Conservation (phyloP, 2,888 invertebrate genomes). For the Agriotes lineatus region DNA sequence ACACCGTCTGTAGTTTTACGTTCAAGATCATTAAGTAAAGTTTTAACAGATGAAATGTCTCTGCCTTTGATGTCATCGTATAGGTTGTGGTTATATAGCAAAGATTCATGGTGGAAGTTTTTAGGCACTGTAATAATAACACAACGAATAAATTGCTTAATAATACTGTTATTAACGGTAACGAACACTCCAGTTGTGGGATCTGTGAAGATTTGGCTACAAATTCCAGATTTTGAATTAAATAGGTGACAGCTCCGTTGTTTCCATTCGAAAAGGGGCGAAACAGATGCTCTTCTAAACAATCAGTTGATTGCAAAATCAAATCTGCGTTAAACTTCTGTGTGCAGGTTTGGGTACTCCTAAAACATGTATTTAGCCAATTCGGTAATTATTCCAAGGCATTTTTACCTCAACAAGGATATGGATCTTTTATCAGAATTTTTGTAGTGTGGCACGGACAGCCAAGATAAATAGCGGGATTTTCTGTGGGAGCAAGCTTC, state of each 20-base stretch:
- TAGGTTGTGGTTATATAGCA: constrained; percentile 38
- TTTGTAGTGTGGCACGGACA: constrained; percentile 44
- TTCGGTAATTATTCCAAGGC: not conserved
- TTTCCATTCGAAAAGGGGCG: constrained; percentile 51
- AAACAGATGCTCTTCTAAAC: constrained; percentile 49
- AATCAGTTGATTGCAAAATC: constrained; percentile 39
- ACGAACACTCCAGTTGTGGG: not conserved
- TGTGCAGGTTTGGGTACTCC: constrained; percentile 46
- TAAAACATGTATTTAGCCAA: constrained; percentile 27
- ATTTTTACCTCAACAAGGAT: constrained; percentile 44
- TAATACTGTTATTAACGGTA: not conserved
- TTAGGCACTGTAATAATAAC: constrained; percentile 31
- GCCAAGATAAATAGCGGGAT: constrained; percentile 48
- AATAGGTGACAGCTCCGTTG: constrained; percentile 46
- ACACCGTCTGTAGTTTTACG: constrained; percentile 46
- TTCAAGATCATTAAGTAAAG: constrained; percentile 42
- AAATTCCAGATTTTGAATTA: constrained; percentile 44
- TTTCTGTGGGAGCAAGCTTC: constrained; percentile 49
- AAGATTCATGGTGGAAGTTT: constrained; percentile 37
- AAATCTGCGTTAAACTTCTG: constrained; percentile 41
- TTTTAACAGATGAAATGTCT: constrained; percentile 12
- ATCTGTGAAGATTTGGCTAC: not conserved
- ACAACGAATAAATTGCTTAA: not conserved
- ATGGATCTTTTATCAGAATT: constrained; percentile 38
- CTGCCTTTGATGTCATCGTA: constrained; percentile 2